Base-by-base conservation (phyloP, 2,888 invertebrate genomes). In the Monopis laevigella region DNA sequence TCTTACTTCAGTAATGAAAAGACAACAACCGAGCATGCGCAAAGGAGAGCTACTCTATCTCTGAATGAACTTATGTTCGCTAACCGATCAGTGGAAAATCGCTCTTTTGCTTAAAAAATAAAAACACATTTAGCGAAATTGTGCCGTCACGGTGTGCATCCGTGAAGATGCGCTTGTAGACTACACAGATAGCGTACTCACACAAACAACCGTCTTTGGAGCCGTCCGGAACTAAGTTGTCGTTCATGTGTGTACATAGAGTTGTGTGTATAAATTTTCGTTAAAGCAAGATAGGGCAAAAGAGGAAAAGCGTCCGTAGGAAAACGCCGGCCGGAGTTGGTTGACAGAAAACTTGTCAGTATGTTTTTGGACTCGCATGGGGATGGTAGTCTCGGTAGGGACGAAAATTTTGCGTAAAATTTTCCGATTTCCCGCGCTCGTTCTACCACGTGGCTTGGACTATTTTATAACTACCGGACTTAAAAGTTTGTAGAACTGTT, bases 1-100 rank as follows among this genome's bases (percentile, higher is more conserved):
- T 66, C 64, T 56, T 68, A 65, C 65, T 72, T 69, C 59, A 58
- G 58, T 56, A 55, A 60, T 57, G 53, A 50, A 51, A 59, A 62
- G 60, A 69, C 59, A 62, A 62, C 63, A 63, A 61, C n/a, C 62
- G 60, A 67, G 64, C 77, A 75, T 77, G 77, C 77, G 77, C 77
- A 71, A 58, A 62, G 55, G 51, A 48, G 55, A 51, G 46, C 51
- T 47, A 3, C 46, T 48, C 49, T 51, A 52, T 60, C 54, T 55
- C 52, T 57, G 61, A 66, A 66, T 56, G 54, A 66, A 59, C 58
- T 48, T 51, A 58, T 60, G 47, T 52, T 51, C 40, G 38, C 10
- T 28, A 40, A 43, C 40, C 42, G 27, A 50, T 45, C 55, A 47
- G 44, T 43, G 52, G 39, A 69, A 65, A 62, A 41, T 48, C 45